Evolutionary conservation across 2,797 vertebrate genomes (phyloP).

Genomic region (Bryconaethiops microstoma): DNA sequence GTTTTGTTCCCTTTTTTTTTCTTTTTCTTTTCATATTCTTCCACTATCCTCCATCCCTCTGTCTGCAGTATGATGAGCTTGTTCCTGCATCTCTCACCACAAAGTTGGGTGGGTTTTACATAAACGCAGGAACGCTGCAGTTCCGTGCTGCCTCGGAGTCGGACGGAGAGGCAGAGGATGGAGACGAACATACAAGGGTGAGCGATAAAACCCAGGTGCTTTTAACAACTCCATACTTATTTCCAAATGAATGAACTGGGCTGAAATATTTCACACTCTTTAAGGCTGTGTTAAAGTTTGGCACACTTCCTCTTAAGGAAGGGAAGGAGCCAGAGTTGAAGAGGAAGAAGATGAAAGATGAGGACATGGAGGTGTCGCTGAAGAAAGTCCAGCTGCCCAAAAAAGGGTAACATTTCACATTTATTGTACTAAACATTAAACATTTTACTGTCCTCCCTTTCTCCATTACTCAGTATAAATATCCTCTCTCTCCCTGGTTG

Average conservation of each 20-base stretch:
- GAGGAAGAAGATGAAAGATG: conserved; percentile 90
- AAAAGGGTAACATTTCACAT: conserved; percentile 73
- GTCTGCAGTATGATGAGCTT: conserved; percentile 87
- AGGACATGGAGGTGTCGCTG: conserved; percentile 79
- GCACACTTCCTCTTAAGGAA: conserved; percentile 69
- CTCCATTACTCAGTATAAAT: too few species aligned
- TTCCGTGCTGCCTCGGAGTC: conserved; percentile 88
- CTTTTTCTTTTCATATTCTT: background rate
- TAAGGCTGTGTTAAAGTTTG: background rate
- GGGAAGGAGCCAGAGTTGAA: conserved; percentile 83
- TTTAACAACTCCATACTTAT: too few species aligned
- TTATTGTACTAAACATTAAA: background rate
- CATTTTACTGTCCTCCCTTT: too few species aligned
- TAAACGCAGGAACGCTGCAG: conserved; percentile 90
- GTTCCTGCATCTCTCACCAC: conserved; percentile 93
- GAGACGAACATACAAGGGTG: conserved; percentile 58
- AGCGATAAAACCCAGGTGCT: conserved; percentile 36
- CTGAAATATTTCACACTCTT: background rate
- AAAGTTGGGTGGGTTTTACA: conserved; percentile 93
- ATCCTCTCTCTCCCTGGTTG: too few species aligned
- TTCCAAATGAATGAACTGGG: background rate
- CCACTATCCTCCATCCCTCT: background rate
- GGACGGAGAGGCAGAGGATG: conserved; percentile 71
- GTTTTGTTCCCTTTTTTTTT: background rate
- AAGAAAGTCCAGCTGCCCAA: conserved; percentile 89